Percentiles rank a stretch among this genome's conserved stretches.
phyloP scores from a whole-genome alignment of 2,797 vertebrate species.

The Lateolabrax maculatus region DNA sequence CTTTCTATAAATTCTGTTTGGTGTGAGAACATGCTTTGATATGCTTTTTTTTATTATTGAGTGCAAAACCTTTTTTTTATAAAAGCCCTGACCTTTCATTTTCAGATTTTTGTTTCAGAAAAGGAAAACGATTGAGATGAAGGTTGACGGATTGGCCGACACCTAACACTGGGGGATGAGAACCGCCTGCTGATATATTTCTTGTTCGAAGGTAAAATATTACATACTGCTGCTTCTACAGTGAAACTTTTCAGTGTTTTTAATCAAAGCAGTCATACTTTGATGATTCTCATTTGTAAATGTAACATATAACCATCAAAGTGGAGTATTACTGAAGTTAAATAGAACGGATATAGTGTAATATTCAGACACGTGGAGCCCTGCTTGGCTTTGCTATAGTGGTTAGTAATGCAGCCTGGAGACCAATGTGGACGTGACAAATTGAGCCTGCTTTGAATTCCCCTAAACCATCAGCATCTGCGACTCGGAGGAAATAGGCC shows the following conservation, averaged over 20 bases:
- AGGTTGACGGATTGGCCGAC: too few species aligned
- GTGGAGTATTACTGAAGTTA: not conserved
- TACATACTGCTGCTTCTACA: not conserved
- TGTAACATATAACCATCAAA: not conserved
- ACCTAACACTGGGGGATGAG: slow-evolving; percentile 1
- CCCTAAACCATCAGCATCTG: slow-evolving; percentile 66
- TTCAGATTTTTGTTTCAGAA: too few species aligned
- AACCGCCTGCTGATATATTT: not conserved
- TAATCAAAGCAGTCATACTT: not conserved
- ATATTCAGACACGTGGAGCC: not conserved
- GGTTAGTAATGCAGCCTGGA: slow-evolving; percentile 38
- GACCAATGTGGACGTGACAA: slow-evolving; percentile 56
- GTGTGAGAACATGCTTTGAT: too few species aligned
- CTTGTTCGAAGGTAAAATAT: not conserved
- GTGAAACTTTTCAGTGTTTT: not conserved
- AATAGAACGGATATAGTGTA: slow-evolving; percentile 14
- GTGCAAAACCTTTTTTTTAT: too few species aligned
- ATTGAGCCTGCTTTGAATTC: slow-evolving; percentile 69
- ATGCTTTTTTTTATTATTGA: too few species aligned
- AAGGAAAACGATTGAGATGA: too few species aligned
- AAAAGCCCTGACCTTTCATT: too few species aligned
- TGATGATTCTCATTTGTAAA: slow-evolving; percentile 26
- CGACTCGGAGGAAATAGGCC: slow-evolving; percentile 68
- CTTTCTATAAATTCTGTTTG: too few species aligned
- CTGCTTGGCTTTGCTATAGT: not conserved